phyloP scores from a whole-genome alignment of 2,888 invertebrate species.

The Apomyelois bistriatella region DNA sequence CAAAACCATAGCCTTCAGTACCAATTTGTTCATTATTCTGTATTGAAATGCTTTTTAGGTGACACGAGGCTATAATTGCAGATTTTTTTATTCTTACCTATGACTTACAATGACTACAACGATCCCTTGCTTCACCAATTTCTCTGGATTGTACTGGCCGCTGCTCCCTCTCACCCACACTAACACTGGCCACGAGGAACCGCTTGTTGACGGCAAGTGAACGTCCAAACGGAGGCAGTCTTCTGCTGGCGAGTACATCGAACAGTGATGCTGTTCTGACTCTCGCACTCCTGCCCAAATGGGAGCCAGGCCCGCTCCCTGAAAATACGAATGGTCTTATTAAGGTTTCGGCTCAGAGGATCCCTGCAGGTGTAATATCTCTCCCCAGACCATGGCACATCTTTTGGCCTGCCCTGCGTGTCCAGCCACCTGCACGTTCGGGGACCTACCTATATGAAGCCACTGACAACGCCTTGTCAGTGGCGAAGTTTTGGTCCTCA shows the following conservation, averaged over 20 bases:
- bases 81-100: slow-evolving; percentile 42
- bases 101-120: slow-evolving; percentile 58
- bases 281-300: slow-evolving; percentile 52
- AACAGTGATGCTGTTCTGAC: slow-evolving; percentile 40
- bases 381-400: too few species aligned
- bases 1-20: too few species aligned
- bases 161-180: slow-evolving; percentile 58
- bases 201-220: slow-evolving; percentile 72
- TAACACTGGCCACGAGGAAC: slow-evolving; percentile 48
- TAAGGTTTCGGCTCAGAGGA: too few species aligned
- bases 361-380: too few species aligned
- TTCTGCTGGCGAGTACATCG: slow-evolving; percentile 52
- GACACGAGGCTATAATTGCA: too few species aligned
- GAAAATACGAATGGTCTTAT: slow-evolving; percentile 16
- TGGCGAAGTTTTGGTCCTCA: too few species aligned
- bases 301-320: slow-evolving; percentile 60
- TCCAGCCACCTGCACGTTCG: too few species aligned
- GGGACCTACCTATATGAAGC: too few species aligned
- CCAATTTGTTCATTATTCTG: too few species aligned
- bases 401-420: too few species aligned
- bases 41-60: too few species aligned
- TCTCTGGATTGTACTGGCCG: slow-evolving; percentile 46
- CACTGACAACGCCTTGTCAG: too few species aligned
- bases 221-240: slow-evolving; percentile 85
- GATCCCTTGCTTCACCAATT: slow-evolving; percentile 49